Conservation (phyloP, 2,113 vertebrate species). For the Poicephalus meyeri region DNA sequence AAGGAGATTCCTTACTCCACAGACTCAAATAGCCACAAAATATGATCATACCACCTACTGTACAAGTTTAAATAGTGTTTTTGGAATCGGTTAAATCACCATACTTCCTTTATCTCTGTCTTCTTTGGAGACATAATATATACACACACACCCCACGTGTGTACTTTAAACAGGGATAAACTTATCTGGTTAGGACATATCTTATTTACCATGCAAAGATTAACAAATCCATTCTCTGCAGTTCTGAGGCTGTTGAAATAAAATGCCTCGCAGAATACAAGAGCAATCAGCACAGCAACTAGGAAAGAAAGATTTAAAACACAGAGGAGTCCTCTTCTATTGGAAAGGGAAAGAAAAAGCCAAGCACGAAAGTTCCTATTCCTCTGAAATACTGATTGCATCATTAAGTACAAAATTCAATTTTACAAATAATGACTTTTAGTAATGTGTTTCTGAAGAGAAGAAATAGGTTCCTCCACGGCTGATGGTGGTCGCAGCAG, state of each 20-base stretch:
- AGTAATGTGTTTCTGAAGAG: neutral
- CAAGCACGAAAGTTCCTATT: neutral
- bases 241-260: neutral
- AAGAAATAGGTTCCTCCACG: neutral
- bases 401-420: neutral
- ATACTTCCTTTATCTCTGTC: neutral
- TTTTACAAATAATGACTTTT: neutral
- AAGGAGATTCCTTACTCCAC: neutral
- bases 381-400: neutral
- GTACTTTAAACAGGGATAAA: neutral
- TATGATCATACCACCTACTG: neutral
- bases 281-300: neutral
- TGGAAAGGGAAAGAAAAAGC: neutral
- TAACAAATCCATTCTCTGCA: neutral
- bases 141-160: accelerated
- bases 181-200: neutral
- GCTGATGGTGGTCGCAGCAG: neutral
- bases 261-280: neutral
- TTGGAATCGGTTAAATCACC: neutral
- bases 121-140: neutral
- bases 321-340: neutral
- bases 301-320: neutral
- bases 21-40: neutral
- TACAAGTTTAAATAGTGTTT: neutral
- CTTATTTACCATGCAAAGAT: neutral